Evolutionary conservation across 2,888 invertebrate species (phyloP).

Genomic region (Cantharis flavilabris): DNA sequence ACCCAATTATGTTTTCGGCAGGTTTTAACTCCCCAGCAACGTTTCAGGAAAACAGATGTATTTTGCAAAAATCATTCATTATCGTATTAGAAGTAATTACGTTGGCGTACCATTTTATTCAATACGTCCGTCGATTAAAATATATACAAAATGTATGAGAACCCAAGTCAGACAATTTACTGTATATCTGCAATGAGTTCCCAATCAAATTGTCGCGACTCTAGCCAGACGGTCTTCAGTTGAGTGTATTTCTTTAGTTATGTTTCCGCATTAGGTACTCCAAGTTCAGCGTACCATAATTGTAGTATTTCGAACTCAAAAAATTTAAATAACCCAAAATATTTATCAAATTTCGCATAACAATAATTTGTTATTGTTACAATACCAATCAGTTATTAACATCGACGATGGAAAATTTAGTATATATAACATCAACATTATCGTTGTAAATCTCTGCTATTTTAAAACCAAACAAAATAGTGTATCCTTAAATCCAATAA

Average conservation of each 20-base stretch:
- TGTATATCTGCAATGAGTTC: conserved; percentile 2
- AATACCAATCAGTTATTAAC: background rate
- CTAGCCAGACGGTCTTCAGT: conserved; percentile 9
- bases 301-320: background rate
- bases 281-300: background rate
- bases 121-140: background rate
- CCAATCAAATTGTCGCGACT: conserved; percentile 10
- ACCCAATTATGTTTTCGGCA: conserved; percentile 39
- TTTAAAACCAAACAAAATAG: background rate
- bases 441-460: background rate
- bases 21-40: conserved; percentile 37
- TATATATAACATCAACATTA: background rate
- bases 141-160: background rate
- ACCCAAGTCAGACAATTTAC: background rate
- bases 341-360: background rate
- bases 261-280: conserved; percentile 5
- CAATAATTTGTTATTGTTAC: background rate
- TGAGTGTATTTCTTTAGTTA: conserved; percentile 6
- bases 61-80: conserved; percentile 16
- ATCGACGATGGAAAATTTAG: background rate
- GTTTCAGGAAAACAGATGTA: conserved; percentile 39
- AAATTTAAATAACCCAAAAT: background rate
- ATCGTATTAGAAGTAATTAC: background rate
- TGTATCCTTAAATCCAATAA: background rate
- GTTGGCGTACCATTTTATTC: background rate